Evolutionary conservation across 2,797 vertebrate species (phyloP).

Genomic region (Dryobates pubescens): DNA sequence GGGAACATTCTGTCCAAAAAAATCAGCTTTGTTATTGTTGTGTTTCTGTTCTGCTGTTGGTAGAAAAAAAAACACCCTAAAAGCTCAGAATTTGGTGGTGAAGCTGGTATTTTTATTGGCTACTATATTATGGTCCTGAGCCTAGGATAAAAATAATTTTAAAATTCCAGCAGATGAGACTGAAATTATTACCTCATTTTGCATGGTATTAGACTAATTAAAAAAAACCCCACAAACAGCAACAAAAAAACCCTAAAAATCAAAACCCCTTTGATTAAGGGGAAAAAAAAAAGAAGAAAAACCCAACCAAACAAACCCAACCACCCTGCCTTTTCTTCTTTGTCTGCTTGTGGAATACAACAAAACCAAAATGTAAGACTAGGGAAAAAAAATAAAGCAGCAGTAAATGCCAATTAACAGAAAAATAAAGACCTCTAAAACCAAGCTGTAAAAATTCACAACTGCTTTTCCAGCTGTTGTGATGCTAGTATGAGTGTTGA

Average conservation of each 20-base stretch:
- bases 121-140: not conserved
- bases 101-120: not conserved
- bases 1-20: not conserved
- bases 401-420: conserved; percentile 12
- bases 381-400: conserved; percentile 28
- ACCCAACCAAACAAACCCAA: too few species aligned
- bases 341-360: not conserved
- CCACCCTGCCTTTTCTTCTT: not conserved
- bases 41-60: not conserved
- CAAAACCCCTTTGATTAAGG: not conserved
- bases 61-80: not conserved
- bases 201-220: not conserved
- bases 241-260: too few species aligned
- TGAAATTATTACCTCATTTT: not conserved
- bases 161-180: not conserved
- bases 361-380: not conserved
- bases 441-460: conserved; percentile 27
- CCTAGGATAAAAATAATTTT: not conserved
- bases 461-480: conserved; percentile 1
- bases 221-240: not conserved
- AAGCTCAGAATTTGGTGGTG: not conserved
- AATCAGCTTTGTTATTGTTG: not conserved
- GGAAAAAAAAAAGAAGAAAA: too few species aligned
- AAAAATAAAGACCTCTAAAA: conserved; percentile 27
- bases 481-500: not conserved